Evolutionary conservation across 2,113 vertebrate species (phyloP), one percentile per base, ranked within the genome.

Genomic region (Bungarus multicinctus): DNA sequence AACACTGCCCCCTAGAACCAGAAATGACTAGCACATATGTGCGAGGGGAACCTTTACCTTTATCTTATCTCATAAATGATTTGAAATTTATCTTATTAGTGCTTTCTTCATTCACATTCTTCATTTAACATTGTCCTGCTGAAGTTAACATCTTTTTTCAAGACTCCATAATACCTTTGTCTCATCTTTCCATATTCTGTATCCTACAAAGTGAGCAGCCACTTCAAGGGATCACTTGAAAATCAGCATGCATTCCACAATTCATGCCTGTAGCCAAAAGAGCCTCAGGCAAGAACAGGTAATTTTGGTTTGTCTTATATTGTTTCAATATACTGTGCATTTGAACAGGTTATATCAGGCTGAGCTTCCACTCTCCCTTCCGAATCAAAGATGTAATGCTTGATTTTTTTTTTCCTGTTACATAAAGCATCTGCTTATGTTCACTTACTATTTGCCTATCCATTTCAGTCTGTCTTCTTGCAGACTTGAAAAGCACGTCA

Each of bases 381-480:
- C 89, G 25, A 81, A 81, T 11, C 52, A 89, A 89, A 30, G 25
- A 88, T 93, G 4, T 52, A 96, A 90, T 89, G 90, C 74, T 96
- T 94, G 57, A 96, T 95, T 87, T 92, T 93, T 95, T 90, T 57
- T 89, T 90, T 92, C 94, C 95, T 90, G 34, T 97, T 95, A 69
- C 91, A 91, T 12, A 64, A 96, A 95, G 34, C 54, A 18, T 94
- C 88, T 94, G 57, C 25, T 95, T 94, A 94, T 96, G 74, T 93
- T 96, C 93, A 93, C 55, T 95, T 94, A 85, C 87, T 96, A 94
- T 50, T 95, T 93, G 92, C 1, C 23, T 93, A 55, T 89, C 11
- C 74, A 74, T 90, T 95, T 95, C 94, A 94, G 87, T 95, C 95
- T 91, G 95, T 85, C 87, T 96, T 95, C 94, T 96, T 89, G 87